These are phyloP conservation scores for Amphiprion ocellaris DNA, from an alignment of 2,113 vertebrate genomes.

Conservation along the genomic window DNA sequence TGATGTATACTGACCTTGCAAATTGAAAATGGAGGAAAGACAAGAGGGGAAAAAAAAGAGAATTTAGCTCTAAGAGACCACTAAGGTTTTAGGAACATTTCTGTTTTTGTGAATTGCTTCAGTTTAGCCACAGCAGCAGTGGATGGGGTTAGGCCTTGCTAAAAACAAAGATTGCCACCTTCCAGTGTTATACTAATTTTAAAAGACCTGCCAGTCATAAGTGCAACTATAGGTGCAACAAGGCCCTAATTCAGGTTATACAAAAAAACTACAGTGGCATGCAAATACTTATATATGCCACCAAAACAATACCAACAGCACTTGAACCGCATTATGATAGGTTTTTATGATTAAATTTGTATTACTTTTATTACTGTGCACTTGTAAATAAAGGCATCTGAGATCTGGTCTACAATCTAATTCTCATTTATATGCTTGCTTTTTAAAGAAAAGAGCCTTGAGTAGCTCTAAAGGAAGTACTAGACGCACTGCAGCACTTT, in stretches of 20 bases:
- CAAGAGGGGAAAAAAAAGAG: not conserved
- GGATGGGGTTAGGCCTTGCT: not conserved
- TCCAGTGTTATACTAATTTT: not conserved
- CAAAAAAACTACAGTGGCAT: not conserved
- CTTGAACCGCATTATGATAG: too few species aligned
- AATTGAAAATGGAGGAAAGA: not conserved
- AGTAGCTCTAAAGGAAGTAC: not conserved
- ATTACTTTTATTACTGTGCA: too few species aligned
- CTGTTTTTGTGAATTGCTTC: not conserved
- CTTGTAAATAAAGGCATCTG: too few species aligned
- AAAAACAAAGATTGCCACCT: not conserved
- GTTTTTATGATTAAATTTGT: too few species aligned
- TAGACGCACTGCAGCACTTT: too few species aligned
- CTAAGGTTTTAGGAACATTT: not conserved
- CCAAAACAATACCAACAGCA: not conserved
- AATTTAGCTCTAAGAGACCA: not conserved
- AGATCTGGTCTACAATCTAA: not conserved
- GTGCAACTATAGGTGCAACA: not conserved
- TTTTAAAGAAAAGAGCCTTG: not conserved
- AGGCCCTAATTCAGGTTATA: not conserved
- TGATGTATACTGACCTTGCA: constrained; percentile 12
- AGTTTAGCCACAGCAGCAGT: not conserved
- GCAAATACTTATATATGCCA: not conserved
- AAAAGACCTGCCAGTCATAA: not conserved
- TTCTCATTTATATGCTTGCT: too few species aligned